phyloP scores from a whole-genome alignment of 2,888 invertebrate genomes.

The Agonopterix heracliana region DNA sequence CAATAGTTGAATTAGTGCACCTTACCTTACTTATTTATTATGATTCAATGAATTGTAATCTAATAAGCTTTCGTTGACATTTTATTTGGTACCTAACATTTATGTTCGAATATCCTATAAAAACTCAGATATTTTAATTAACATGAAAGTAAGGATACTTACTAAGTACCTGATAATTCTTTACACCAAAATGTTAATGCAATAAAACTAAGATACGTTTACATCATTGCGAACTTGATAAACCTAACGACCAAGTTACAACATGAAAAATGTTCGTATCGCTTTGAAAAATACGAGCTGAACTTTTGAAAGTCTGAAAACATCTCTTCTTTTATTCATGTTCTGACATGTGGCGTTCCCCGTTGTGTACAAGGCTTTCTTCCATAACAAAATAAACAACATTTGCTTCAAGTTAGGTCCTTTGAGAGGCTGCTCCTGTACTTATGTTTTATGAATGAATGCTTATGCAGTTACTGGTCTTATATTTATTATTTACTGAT shows the following conservation, averaged over 20 bases:
- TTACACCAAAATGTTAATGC: too few species aligned
- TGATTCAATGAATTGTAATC: too few species aligned
- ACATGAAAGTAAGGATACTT: too few species aligned
- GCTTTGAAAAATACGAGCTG: constrained; percentile 61
- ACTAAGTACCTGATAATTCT: too few species aligned
- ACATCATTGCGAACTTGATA: constrained; percentile 8
- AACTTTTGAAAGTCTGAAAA: constrained; percentile 71
- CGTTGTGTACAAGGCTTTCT: constrained; percentile 69
- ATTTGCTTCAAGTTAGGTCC: constrained; percentile 69
- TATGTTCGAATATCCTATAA: too few species aligned
- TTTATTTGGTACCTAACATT: too few species aligned
- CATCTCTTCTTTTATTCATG: constrained; percentile 74
- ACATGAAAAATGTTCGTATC: constrained; percentile 50
- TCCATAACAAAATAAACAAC: constrained; percentile 73
- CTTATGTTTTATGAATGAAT: constrained; percentile 71
- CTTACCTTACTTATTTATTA: too few species aligned
- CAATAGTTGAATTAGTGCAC: too few species aligned
- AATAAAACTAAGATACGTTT: too few species aligned
- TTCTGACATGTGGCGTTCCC: constrained; percentile 69
- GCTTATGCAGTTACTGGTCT: constrained; percentile 51
- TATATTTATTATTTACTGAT: constrained; percentile 23
- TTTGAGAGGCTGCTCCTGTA: constrained; percentile 59
- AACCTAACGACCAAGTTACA: constrained; percentile 40
- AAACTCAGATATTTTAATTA: too few species aligned
- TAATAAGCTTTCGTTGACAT: too few species aligned